A percentile compares a stretch with the other conserved stretches of the same genome.
phyloP scores from a whole-genome alignment of 2,888 invertebrate species.

The Nasonia oneida region DNA sequence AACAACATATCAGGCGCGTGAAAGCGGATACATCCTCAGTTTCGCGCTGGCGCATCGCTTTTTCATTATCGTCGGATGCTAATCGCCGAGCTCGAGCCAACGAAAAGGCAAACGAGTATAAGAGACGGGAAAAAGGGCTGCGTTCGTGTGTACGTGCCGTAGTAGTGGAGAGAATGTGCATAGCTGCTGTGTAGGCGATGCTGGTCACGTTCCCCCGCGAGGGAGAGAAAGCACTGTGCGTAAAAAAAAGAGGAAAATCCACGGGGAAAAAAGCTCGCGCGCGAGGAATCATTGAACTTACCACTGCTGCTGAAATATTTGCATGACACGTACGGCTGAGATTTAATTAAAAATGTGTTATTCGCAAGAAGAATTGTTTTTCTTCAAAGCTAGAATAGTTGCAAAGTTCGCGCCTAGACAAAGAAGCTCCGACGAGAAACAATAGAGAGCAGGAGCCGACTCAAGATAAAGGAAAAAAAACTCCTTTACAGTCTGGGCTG shows the following conservation, averaged over 20 bases:
- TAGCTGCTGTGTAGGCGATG: not conserved
- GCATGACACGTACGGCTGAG: not conserved
- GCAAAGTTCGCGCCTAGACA: not conserved
- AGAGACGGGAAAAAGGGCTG: constrained; percentile 9
- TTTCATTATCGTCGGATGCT: constrained; percentile 14
- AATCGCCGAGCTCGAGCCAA: not conserved
- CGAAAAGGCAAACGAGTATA: constrained; percentile 9
- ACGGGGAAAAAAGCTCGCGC: not conserved
- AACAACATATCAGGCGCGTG: not conserved
- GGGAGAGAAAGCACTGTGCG: not conserved
- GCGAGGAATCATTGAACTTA: not conserved
- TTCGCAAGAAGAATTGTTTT: not conserved
- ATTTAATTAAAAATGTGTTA: not conserved
- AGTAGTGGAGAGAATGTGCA: not conserved
- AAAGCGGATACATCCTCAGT: not conserved
- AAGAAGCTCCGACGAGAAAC: not conserved
- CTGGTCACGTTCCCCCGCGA: not conserved
- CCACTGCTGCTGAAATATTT: not conserved
- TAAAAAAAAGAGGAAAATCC: not conserved
- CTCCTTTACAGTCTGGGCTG: not conserved
- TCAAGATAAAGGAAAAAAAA: not conserved
- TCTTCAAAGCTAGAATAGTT: not conserved
- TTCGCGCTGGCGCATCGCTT: not conserved
- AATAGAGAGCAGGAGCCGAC: not conserved
- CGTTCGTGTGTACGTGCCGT: not conserved